phyloP scores from a whole-genome alignment of 1,140 invertebrate genomes.

The Drosophila fuyamai region DNA sequence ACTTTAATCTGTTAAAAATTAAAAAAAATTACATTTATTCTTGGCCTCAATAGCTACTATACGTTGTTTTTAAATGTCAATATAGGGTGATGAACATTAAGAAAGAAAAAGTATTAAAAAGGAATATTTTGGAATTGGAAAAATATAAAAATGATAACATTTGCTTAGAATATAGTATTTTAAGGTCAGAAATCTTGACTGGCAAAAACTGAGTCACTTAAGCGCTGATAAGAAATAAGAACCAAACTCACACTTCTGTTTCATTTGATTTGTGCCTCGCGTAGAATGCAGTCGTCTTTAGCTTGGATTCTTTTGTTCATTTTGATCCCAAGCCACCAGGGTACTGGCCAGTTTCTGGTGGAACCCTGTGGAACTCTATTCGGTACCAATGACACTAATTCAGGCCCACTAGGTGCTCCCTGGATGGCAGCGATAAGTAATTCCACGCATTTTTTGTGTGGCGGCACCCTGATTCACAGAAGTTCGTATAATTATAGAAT shows the following conservation, averaged over 20 bases:
- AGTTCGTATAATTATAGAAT: slow-evolving; percentile 1
- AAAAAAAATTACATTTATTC: too few relatives aligned
- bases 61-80: too few relatives aligned
- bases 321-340: neutral
- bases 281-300: neutral
- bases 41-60: too few relatives aligned
- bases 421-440: slow-evolving; percentile 17
- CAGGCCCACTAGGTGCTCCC: too few relatives aligned
- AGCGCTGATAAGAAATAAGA: neutral
- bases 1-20: too few relatives aligned
- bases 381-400: neutral
- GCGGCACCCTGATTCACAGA: slow-evolving; percentile 14
- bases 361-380: neutral
- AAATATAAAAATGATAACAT: too few relatives aligned
- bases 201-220: too few relatives aligned
- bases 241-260: neutral
- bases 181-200: too few relatives aligned
- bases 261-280: neutral
- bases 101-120: too few relatives aligned
- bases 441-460: neutral
- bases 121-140: too few relatives aligned
- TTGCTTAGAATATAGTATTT: too few relatives aligned
- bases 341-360: neutral
- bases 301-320: neutral
- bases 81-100: too few relatives aligned